phyloP scores from a whole-genome alignment of 2,797 vertebrate genomes.

The Danio kyathit region DNA sequence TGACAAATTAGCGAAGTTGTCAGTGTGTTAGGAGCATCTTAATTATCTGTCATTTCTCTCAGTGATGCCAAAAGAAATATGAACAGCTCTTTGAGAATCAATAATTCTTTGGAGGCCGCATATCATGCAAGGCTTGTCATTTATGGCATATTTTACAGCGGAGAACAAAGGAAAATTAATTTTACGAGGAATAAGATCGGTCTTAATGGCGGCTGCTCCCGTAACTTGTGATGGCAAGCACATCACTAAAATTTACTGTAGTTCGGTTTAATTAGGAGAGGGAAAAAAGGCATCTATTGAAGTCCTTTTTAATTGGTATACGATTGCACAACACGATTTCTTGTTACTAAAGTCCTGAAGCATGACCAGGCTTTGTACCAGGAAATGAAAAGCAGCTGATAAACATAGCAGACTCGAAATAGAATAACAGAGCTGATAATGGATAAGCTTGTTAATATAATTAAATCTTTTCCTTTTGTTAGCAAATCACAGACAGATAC shows the following conservation, averaged over 20 bases:
- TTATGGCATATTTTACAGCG: constrained; percentile 52
- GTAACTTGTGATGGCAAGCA: constrained; percentile 59
- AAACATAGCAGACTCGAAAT: constrained; percentile 49
- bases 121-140: constrained; percentile 32
- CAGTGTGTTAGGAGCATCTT: constrained; percentile 45
- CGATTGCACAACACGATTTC: constrained; percentile 70
- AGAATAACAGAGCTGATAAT: constrained; percentile 23
- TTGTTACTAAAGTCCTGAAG: constrained; percentile 67
- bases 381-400: constrained; percentile 67
- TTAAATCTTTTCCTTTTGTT: background rate
- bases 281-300: constrained; percentile 62
- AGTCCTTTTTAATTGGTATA: constrained; percentile 75
- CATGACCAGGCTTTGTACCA: constrained; percentile 70
- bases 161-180: constrained; percentile 62
- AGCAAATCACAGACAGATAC: background rate
- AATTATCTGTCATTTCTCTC: constrained; percentile 34
- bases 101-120: constrained; percentile 4
- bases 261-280: constrained; percentile 73
- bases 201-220: constrained; percentile 43
- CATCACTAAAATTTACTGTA: constrained; percentile 73
- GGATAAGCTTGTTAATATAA: constrained; percentile 23
- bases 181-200: constrained; percentile 53
- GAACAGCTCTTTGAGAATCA: constrained; percentile 25
- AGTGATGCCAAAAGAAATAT: background rate
- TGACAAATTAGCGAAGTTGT: constrained; percentile 29